Evolutionary conservation across 2,113 vertebrate species (phyloP).

Genomic region (Eulemur rufifrons): DNA sequence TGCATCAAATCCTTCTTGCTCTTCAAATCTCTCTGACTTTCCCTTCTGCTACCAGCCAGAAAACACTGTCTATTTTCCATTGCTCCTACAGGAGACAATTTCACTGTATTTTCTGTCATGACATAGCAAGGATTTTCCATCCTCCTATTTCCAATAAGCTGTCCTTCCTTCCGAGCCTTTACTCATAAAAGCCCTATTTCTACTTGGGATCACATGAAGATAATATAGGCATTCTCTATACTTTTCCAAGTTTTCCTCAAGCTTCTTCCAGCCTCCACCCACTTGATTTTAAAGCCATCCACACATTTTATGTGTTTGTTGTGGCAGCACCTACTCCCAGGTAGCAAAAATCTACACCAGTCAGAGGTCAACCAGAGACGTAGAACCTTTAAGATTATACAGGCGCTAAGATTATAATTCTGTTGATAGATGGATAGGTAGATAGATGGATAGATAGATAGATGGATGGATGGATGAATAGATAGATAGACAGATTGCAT

Average conservation of each 20-base stretch:
- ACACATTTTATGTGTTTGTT: neutral
- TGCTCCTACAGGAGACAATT: neutral
- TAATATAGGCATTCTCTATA: neutral
- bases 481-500: neutral
- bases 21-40: neutral
- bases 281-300: neutral
- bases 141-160: neutral
- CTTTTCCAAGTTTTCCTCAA: neutral
- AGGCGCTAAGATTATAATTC: neutral
- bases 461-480: neutral
- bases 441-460: fast-evolving
- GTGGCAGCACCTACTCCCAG: neutral
- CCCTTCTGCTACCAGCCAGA: neutral
- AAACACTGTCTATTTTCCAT: neutral
- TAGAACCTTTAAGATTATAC: neutral
- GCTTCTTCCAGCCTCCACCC: neutral
- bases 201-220: neutral
- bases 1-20: neutral
- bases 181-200: neutral
- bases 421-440: neutral
- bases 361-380: neutral
- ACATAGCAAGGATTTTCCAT: neutral
- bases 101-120: neutral
- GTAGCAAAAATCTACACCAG: neutral
- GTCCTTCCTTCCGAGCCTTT: neutral